Base-by-base conservation (phyloP, 1,140 invertebrate genomes). In the Archivesica marissinica region DNA sequence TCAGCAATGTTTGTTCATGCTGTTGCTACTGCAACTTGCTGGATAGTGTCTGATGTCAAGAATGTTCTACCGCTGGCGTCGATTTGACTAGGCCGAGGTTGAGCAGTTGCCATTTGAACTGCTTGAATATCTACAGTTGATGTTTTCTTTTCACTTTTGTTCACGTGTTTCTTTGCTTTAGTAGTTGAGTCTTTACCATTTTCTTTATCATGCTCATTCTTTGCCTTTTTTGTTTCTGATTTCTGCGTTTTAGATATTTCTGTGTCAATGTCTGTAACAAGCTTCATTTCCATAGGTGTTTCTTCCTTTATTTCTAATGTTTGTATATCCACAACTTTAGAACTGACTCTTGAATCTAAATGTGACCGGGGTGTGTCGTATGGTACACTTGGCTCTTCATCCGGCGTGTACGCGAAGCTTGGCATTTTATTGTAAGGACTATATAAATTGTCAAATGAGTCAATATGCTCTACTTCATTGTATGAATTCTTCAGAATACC, bases 1-100 rank as follows among this genome's bases (percentile, higher is more conserved):
- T 44, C 41, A 9, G 7, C 41, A 7, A 9, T 44, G 41, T 44
- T 44, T 66, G 33, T 41, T 70, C 25, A 72, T 13, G 41, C 50
- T 1, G 41, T 79, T n/a, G 50, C 77, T 2, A 44, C 52, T 11
- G 25, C 56, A 0, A 79, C 35, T 30, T 79, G 77, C 17, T 25
- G 56, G 0, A 79, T 47, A 66, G 4, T 68, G 59, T 79, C 77
- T 33, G 77, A 79, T 17, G 77, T 79, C 20, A 79, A 23, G 30
- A 79, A 79, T 47, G 77, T 79, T 47, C 54, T 64, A n/a, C 76
- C 76, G 47, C 56, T 64, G 6, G 76, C 76, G 23, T 79, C 76
- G 28, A 79, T 66, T 23, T 59, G 33, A 9, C 17, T 44, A 2
- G 23, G 4, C 17, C 25, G 35, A 20, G 23, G 35, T 23, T 39